A percentile compares a stretch with the other conserved stretches of the same genome.
Conservation (phyloP, 1,140 invertebrate genomes). For the Frieseomelitta varia region DNA sequence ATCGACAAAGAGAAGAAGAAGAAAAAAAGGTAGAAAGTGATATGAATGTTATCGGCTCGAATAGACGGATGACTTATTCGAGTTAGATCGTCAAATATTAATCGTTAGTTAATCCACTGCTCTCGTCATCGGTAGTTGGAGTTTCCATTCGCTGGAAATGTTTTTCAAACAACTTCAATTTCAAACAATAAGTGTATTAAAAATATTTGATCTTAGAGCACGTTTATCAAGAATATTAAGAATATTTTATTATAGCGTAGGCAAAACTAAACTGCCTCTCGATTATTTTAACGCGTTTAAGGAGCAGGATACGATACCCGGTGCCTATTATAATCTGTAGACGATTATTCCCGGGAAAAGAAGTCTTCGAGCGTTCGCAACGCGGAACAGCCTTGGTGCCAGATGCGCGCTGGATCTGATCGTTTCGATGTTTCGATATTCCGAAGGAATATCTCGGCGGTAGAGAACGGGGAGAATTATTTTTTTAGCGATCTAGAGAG, state of each 20-base stretch:
- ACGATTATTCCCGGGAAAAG: background rate
- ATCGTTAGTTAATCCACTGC: too few relatives aligned
- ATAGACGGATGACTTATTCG: background rate
- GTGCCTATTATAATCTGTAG: background rate
- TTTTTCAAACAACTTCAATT: too few relatives aligned
- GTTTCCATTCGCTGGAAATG: too few relatives aligned
- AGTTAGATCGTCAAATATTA: too few relatives aligned
- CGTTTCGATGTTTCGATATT: background rate
- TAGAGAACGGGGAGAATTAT: background rate
- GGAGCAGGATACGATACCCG: background rate
- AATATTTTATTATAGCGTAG: too few relatives aligned
- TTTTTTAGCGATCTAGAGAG: slow-evolving; percentile 31
- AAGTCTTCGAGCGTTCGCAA: background rate
- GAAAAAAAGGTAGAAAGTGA: too few relatives aligned
- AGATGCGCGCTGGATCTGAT: background rate
- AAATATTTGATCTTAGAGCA: too few relatives aligned
- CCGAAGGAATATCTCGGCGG: background rate
- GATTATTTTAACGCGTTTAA: background rate
- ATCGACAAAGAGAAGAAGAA: background rate
- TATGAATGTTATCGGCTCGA: background rate
- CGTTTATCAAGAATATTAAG: too few relatives aligned
- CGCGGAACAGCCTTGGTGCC: too few relatives aligned
- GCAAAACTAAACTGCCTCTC: too few relatives aligned
- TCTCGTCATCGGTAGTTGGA: too few relatives aligned
- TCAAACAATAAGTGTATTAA: too few relatives aligned